Evolutionary conservation across 2,888 invertebrate species (phyloP).

Genomic region (Drosophila histrio): DNA sequence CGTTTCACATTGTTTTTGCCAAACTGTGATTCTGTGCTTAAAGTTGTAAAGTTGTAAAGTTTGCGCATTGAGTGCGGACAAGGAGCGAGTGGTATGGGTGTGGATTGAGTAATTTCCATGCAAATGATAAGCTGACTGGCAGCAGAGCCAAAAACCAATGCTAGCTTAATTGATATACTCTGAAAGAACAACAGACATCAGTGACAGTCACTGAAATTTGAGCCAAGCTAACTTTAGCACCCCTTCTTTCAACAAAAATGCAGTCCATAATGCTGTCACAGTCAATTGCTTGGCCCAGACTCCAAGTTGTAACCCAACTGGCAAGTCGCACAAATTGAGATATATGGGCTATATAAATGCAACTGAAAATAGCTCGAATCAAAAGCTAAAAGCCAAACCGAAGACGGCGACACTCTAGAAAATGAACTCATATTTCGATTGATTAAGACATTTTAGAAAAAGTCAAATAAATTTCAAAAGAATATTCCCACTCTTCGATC

Average conservation of each 20-base stretch:
- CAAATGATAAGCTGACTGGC: slow-evolving; percentile 63
- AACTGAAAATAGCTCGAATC: slow-evolving; percentile 31
- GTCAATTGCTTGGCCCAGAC: slow-evolving; percentile 39
- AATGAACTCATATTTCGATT: slow-evolving; percentile 4
- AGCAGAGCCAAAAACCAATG: slow-evolving; percentile 40
- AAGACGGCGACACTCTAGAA: slow-evolving; percentile 23
- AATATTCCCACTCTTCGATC: not conserved
- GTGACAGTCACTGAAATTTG: slow-evolving; percentile 56
- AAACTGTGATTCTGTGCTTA: slow-evolving; percentile 53
- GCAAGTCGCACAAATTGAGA: slow-evolving; percentile 62
- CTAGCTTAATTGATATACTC: slow-evolving; percentile 71
- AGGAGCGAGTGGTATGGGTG: slow-evolving; percentile 18
- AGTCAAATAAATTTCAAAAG: not conserved
- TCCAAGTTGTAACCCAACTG: slow-evolving; percentile 46
- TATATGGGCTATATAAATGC: slow-evolving; percentile 56
- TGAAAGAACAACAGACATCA: slow-evolving; percentile 62
- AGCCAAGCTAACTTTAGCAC: slow-evolving; percentile 47
- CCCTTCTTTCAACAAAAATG: not conserved
- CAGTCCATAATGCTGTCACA: slow-evolving; percentile 27
- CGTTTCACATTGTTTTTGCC: slow-evolving; percentile 57
- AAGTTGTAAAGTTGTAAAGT: slow-evolving; percentile 64
- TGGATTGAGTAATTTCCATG: slow-evolving; percentile 62
- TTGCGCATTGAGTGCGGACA: not conserved
- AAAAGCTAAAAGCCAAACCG: slow-evolving; percentile 28
- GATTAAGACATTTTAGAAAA: not conserved